Evolutionary conservation across 1,140 invertebrate genomes (phyloP).

Genomic region (Myzus persicae): DNA sequence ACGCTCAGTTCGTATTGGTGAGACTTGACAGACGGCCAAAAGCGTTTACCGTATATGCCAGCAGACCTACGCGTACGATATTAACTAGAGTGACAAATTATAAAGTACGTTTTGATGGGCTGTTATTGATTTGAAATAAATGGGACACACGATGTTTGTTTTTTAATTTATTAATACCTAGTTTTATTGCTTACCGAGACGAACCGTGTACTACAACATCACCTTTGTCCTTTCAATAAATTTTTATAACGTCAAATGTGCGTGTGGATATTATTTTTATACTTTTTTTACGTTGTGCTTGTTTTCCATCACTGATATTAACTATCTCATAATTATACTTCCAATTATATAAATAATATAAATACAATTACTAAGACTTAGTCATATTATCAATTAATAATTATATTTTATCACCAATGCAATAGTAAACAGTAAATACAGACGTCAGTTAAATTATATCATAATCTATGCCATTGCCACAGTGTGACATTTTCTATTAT

Average conservation of each 20-base stretch:
- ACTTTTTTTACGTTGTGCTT: background rate
- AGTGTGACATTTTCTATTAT: background rate
- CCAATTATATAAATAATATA: too few relatives aligned
- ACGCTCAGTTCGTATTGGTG: background rate
- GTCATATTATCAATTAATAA: background rate
- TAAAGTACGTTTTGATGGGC: background rate
- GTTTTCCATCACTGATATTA: background rate
- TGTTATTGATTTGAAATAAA: constrained; percentile 30
- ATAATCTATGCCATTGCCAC: background rate
- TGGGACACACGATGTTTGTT: background rate
- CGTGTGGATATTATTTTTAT: background rate
- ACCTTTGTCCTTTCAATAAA: background rate
- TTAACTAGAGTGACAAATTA: constrained; percentile 32
- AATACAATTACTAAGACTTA: background rate
- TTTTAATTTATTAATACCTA: constrained; percentile 40
- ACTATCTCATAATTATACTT: background rate
- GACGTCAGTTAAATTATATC: background rate
- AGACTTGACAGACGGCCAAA: constrained; percentile 8
- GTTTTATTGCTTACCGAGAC: constrained; percentile 17
- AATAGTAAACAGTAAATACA: background rate
- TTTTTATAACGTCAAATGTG: background rate
- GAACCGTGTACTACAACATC: background rate
- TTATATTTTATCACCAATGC: background rate
- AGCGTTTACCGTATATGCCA: background rate
- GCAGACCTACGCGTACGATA: background rate